phyloP scores from a whole-genome alignment of 2,797 vertebrate genomes.

The Catamblyrhynchus diadema region DNA sequence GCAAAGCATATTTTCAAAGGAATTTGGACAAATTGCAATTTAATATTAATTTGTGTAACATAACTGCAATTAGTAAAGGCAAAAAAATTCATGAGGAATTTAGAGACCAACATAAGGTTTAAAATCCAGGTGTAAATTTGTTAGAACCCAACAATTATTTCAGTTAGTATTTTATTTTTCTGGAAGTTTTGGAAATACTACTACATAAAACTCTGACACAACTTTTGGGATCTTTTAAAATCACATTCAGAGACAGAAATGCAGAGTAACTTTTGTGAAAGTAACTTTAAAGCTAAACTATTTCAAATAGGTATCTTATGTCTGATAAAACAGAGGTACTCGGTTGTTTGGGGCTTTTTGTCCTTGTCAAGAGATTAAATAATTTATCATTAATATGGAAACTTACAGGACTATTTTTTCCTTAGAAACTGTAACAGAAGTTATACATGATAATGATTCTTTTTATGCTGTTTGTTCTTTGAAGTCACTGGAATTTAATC shows the following conservation, averaged over 20 bases:
- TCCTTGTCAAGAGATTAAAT: background rate
- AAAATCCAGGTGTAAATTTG: background rate
- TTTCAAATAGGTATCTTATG: background rate
- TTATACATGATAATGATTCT: background rate
- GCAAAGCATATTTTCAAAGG: background rate
- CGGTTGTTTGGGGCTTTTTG: background rate
- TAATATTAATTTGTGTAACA: background rate
- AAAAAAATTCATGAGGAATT: background rate
- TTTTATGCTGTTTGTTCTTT: background rate
- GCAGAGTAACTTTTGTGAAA: background rate
- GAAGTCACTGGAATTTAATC: slow-evolving; percentile 26
- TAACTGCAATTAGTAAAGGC: background rate
- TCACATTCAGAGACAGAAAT: background rate
- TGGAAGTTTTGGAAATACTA: background rate
- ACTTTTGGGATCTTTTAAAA: background rate
- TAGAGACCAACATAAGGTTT: background rate
- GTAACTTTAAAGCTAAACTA: background rate
- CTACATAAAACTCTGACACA: background rate
- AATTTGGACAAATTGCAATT: background rate
- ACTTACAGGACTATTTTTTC: background rate
- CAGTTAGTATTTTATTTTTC: background rate
- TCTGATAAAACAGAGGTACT: background rate
- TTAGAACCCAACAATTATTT: background rate
- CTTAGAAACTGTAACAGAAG: slow-evolving; percentile 5
- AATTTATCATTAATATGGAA: background rate